Evolutionary conservation across 2,113 vertebrate genomes (phyloP).

Genomic region (Aythya baeri): DNA sequence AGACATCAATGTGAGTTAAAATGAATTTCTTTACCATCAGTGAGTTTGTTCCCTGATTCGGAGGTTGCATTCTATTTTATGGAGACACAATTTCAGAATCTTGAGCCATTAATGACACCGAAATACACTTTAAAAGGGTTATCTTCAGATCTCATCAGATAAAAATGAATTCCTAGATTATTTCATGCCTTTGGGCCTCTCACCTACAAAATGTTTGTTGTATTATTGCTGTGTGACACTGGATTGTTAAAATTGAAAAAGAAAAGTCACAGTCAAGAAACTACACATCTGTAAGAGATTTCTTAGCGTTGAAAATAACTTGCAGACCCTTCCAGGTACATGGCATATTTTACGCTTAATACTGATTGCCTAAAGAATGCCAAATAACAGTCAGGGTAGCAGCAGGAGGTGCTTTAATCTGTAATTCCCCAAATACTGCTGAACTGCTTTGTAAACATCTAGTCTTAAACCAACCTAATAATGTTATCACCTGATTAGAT

Average conservation of each 20-base stretch:
- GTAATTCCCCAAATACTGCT: not conserved
- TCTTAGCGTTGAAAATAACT: not conserved
- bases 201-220: constrained; percentile 1
- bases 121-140: not conserved
- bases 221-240: not conserved
- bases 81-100: not conserved
- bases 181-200: not conserved
- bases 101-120: not conserved
- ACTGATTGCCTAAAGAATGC: not conserved
- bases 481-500: not conserved
- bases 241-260: constrained; percentile 4
- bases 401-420: not conserved
- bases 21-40: not conserved
- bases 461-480: not conserved
- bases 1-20: not conserved
- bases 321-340: not conserved
- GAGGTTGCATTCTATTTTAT: constrained; percentile 24
- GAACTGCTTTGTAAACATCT: not conserved
- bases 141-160: constrained; percentile 18
- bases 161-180: constrained; percentile 34
- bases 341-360: not conserved
- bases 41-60: not conserved
- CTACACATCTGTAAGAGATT: constrained; percentile 16
- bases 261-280: constrained; percentile 4
- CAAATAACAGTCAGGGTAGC: not conserved